A percentile compares a stretch with the other conserved stretches of the same genome.
Conservation (phyloP, 1,140 invertebrate species). For the Pseudachorutes palmiensis region DNA sequence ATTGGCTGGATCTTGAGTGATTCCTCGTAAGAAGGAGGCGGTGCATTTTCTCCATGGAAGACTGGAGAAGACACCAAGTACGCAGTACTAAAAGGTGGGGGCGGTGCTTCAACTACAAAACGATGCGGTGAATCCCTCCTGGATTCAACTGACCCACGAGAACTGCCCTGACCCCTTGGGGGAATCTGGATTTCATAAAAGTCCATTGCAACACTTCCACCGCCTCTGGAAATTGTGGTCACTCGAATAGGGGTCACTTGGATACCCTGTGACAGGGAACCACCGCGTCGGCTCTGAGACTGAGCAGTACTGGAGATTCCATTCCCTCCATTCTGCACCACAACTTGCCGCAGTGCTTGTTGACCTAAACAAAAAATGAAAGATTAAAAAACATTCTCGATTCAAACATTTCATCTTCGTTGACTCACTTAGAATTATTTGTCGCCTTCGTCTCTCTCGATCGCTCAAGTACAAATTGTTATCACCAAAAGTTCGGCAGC, state of each 20-base stretch:
- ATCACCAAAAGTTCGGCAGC: neutral
- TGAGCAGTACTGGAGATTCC: too few species aligned
- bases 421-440: neutral
- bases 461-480: neutral
- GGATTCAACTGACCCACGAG: neutral
- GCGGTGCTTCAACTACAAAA: neutral
- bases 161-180: neutral
- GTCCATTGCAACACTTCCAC: constrained; percentile 6
- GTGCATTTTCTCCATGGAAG: neutral
- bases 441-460: neutral
- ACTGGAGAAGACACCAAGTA: constrained; percentile 3
- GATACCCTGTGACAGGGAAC: too few species aligned
- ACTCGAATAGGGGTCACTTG: neutral
- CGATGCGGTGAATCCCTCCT: neutral
- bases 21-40: neutral
- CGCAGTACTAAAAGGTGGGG: neutral
- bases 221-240: neutral
- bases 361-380: neutral
- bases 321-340: neutral
- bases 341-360: neutral
- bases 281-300: neutral
- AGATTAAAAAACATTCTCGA: neutral
- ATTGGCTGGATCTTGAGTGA: neutral
- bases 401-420: neutral
- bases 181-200: neutral